Evolutionary conservation across 2,888 invertebrate species (phyloP).

Genomic region (Xanthia togata): DNA sequence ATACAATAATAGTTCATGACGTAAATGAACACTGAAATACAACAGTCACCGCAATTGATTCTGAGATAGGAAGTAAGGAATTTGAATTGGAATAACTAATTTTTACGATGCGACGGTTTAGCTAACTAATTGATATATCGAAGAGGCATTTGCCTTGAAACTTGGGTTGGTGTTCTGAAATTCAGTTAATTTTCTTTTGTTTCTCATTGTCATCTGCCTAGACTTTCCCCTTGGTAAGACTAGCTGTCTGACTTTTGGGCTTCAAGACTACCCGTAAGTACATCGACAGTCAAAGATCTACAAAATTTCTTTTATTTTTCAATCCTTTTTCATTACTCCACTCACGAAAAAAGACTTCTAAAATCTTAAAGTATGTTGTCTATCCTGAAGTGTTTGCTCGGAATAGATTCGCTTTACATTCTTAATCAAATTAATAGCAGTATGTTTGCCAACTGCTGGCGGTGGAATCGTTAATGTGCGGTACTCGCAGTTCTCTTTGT

Average conservation of each 20-base stretch:
- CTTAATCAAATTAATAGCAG: constrained; percentile 59
- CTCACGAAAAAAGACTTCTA: constrained; percentile 4
- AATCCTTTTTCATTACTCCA: background rate
- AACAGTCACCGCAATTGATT: background rate
- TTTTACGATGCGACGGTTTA: background rate
- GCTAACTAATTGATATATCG: background rate
- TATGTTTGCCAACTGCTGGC: constrained; percentile 36
- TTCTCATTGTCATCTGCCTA: background rate
- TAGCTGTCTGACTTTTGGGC: background rate
- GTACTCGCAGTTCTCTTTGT: constrained; percentile 39
- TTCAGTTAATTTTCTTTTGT: background rate
- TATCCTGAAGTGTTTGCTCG: constrained; percentile 35
- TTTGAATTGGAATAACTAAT: background rate
- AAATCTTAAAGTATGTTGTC: background rate
- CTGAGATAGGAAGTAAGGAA: background rate
- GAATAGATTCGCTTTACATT: constrained; percentile 59
- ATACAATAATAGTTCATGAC: background rate
- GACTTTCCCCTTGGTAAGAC: background rate
- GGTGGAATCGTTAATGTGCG: constrained; percentile 55
- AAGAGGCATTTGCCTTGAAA: background rate
- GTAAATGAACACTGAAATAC: background rate
- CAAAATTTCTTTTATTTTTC: background rate
- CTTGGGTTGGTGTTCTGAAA: background rate
- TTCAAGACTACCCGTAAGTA: background rate
- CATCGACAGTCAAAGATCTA: background rate